A percentile compares a stretch with the other conserved stretches of the same genome.
Conservation (phyloP, 2,113 vertebrate genomes). For the Mus musculus region DNA sequence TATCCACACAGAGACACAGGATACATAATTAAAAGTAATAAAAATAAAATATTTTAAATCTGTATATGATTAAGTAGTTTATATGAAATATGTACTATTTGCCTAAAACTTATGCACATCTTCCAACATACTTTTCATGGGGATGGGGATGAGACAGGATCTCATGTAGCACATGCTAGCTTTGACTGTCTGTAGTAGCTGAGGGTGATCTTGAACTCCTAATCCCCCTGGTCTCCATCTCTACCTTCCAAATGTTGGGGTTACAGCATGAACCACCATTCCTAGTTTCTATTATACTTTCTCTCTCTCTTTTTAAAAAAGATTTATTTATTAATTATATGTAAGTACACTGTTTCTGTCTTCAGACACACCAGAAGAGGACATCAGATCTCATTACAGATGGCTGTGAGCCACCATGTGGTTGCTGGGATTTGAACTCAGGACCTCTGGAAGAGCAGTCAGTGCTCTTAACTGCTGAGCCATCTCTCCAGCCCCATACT, state of each 20-base stretch:
- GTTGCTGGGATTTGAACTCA: too few species aligned
- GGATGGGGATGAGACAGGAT: background rate
- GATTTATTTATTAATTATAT: too few species aligned
- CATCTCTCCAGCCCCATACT: too few species aligned
- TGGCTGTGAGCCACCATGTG: too few species aligned
- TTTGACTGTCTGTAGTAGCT: background rate
- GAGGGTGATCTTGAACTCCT: background rate
- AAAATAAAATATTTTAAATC: background rate
- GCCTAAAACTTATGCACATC: background rate
- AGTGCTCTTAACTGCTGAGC: too few species aligned
- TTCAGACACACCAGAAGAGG: too few species aligned
- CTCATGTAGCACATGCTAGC: background rate
- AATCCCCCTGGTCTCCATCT: background rate
- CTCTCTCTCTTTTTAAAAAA: too few species aligned
- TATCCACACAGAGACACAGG: background rate
- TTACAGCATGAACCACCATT: background rate
- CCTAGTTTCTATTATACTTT: too few species aligned
- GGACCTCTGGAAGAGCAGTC: too few species aligned
- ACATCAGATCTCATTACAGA: too few species aligned
- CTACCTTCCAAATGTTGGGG: background rate
- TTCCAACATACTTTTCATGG: background rate
- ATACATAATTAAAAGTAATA: too few species aligned
- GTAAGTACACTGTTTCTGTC: too few species aligned
- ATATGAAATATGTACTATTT: background rate
- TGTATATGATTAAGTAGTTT: background rate